Percentiles rank a stretch among this genome's conserved stretches.
These are phyloP conservation scores for Argyra leucocephala DNA, from an alignment of 2,888 invertebrate genomes.

Conservation along the genomic window DNA sequence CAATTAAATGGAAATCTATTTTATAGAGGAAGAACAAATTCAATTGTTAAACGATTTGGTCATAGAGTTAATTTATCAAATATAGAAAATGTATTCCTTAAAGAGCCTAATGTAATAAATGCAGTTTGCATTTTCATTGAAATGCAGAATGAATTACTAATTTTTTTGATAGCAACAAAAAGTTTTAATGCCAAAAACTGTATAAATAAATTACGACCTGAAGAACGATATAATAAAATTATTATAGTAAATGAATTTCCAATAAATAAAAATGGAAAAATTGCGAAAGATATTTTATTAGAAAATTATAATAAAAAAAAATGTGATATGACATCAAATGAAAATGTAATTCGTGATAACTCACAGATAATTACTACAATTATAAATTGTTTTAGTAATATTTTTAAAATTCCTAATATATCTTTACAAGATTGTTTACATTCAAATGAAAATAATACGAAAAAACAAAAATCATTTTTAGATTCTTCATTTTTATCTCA, in stretches of 20 bases:
- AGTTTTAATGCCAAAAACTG: conserved; percentile 24
- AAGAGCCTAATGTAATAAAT: conserved; percentile 45
- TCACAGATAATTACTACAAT: background rate
- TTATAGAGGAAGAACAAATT: conserved; percentile 59
- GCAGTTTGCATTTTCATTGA: conserved; percentile 50
- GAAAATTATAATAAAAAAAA: conserved; percentile 36
- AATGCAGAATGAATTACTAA: conserved; percentile 41
- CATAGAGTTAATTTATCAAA: conserved; percentile 53
- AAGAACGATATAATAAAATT: conserved; percentile 58
- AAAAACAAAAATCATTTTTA: conserved; percentile 12
- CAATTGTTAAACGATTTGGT: conserved; percentile 67
- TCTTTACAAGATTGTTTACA: background rate
- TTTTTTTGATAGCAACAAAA: background rate
- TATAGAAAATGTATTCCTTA: conserved; percentile 48
- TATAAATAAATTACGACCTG: conserved; percentile 18
- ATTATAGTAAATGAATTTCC: conserved; percentile 51
- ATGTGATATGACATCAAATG: conserved; percentile 30
- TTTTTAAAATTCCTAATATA: background rate
- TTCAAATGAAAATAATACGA: background rate
- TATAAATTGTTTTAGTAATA: background rate
- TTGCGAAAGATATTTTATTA: conserved; percentile 46
- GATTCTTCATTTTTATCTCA: conserved; percentile 47
- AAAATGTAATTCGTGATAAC: conserved; percentile 21
- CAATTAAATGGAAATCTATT: conserved; percentile 47
- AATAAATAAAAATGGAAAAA: conserved; percentile 61